phyloP scores from a whole-genome alignment of 2,888 invertebrate species.

The Parapristionchus giblindavisi region DNA sequence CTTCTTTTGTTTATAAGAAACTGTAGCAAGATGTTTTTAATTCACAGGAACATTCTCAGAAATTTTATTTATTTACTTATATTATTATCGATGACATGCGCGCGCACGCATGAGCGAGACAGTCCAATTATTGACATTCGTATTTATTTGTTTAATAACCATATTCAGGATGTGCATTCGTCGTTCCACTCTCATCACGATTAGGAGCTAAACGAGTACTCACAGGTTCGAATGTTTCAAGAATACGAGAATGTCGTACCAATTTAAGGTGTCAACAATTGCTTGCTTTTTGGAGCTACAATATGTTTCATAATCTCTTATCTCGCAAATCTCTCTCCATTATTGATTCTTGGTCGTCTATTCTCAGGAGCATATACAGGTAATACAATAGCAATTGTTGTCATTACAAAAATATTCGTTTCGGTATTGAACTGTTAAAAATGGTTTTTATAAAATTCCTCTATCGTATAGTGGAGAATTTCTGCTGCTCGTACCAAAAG shows the following conservation, averaged over 20 bases:
- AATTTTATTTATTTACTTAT: too few relatives aligned
- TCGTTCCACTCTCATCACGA: constrained; percentile 44
- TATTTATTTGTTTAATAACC: background rate
- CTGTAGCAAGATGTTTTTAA: too few relatives aligned
- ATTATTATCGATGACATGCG: too few relatives aligned
- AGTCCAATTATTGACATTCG: too few relatives aligned
- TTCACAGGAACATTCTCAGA: too few relatives aligned
- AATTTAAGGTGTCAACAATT: constrained; percentile 13
- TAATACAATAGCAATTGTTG: background rate
- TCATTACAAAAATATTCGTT: too few relatives aligned
- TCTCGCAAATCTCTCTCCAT: constrained; percentile 47
- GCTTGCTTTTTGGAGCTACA: constrained; percentile 2
- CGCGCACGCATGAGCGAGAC: too few relatives aligned
- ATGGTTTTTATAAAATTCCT: too few relatives aligned
- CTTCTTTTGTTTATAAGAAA: too few relatives aligned
- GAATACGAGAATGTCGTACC: background rate
- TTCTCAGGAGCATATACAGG: constrained; percentile 48
- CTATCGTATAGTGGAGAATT: too few relatives aligned
- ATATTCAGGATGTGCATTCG: constrained; percentile 55
- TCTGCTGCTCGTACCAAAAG: too few relatives aligned
- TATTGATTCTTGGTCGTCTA: constrained; percentile 48
- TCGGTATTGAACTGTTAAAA: too few relatives aligned
- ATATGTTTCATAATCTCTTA: constrained; percentile 39
- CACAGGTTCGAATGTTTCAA: constrained; percentile 37
- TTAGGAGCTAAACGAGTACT: constrained; percentile 46